A percentile compares a stretch with the other conserved stretches of the same genome.
phyloP scores from a whole-genome alignment of 1,140 invertebrate species.

The Geopemphigus sp. region DNA sequence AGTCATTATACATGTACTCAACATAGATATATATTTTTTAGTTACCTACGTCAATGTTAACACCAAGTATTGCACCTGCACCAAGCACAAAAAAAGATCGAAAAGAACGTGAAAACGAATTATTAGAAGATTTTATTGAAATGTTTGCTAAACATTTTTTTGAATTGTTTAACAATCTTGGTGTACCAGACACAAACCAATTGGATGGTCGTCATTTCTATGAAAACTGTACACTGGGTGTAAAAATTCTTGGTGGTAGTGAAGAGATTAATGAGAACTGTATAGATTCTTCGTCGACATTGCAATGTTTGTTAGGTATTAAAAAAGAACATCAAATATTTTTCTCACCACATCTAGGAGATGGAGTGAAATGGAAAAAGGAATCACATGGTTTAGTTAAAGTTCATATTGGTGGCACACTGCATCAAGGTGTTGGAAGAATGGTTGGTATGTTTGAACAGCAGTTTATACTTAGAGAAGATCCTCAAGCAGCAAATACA shows the following conservation, averaged over 20 bases:
- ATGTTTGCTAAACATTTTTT: constrained; percentile 47
- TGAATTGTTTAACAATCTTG: constrained; percentile 35
- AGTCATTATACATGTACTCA: background rate
- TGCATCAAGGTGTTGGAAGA: constrained; percentile 35
- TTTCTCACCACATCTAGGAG: constrained; percentile 30
- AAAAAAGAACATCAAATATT: constrained; percentile 28
- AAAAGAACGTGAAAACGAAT: constrained; percentile 26
- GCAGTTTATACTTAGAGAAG: constrained; percentile 39
- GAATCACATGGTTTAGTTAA: constrained; percentile 36
- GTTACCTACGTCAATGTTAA: background rate
- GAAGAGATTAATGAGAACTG: constrained; percentile 14
- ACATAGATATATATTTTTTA: background rate
- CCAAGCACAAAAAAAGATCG: background rate
- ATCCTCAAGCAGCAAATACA: constrained; percentile 37
- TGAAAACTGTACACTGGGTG: constrained; percentile 33
- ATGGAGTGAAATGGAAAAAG: constrained; percentile 43
- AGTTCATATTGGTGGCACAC: constrained; percentile 41
- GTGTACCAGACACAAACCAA: constrained; percentile 25
- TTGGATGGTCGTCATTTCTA: constrained; percentile 34
- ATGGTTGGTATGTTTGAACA: constrained; percentile 45
- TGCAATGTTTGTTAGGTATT: constrained; percentile 8
- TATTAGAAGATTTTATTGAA: constrained; percentile 37
- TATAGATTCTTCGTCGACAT: background rate
- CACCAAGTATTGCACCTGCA: background rate
- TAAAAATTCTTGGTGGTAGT: constrained; percentile 29